phyloP scores from a whole-genome alignment of 1,140 invertebrate species.

The Pseudomyrmex gracilis region DNA sequence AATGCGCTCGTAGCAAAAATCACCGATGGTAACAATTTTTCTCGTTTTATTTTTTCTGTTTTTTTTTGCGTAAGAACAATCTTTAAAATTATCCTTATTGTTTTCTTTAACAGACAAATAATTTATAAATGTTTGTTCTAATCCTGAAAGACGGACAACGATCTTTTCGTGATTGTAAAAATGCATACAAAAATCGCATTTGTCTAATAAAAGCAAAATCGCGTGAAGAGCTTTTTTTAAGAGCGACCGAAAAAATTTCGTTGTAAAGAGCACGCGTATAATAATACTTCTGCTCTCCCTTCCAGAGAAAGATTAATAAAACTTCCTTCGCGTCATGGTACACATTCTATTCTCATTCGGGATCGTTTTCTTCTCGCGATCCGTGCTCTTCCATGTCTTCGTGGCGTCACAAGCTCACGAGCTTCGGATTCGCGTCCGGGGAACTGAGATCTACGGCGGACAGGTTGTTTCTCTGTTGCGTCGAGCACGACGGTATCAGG shows the following conservation, averaged over 20 bases:
- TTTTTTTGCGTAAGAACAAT: not conserved
- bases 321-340: constrained; percentile 61
- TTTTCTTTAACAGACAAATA: not conserved
- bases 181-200: not conserved
- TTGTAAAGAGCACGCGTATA: constrained; percentile 37
- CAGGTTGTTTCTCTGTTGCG: constrained; percentile 88
- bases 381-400: constrained; percentile 72
- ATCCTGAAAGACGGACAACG: no score
- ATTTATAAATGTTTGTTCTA: no score
- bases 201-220: constrained; percentile 3
- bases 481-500: constrained; percentile 89
- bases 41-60: not conserved
- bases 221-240: constrained; percentile 10
- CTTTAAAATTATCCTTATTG: not conserved
- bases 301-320: constrained; percentile 25
- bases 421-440: constrained; percentile 90
- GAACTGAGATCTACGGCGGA: constrained; percentile 88
- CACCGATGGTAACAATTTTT: not conserved
- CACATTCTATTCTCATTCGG: constrained; percentile 67
- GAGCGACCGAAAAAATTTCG: constrained; percentile 39
- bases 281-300: constrained; percentile 50
- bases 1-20: not conserved
- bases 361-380: constrained; percentile 72
- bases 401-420: constrained; percentile 90
- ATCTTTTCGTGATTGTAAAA: no score